Evolutionary conservation across 2,888 invertebrate genomes (phyloP), one percentile per base, ranked within the genome.

Genomic region (Acronicta psi): DNA sequence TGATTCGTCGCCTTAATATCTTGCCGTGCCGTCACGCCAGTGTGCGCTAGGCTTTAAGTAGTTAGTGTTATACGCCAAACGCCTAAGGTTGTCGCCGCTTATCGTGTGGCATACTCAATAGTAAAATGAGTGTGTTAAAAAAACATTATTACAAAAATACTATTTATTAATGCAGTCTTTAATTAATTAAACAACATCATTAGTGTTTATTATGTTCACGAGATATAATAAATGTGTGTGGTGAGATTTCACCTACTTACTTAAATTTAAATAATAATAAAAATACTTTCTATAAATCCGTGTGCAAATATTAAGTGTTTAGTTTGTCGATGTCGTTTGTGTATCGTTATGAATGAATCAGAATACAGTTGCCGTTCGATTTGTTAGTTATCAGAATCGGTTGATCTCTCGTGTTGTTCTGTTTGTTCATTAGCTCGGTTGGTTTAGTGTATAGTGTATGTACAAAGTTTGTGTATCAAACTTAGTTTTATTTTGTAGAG

Each of bases 401-500:
- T 59, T 34, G 50, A 52, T 68, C 59, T 47, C 4, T 47, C 20
- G 51, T 52, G 42, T 49, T 60, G 63, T 69, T 66, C 59, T 64
- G 64, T 70, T n/a, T 68, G 57, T 59, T 66, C 70, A 68, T 69
- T 60, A 67, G 42, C 43, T 59, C 51, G 14, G 53, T 56, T 55
- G 59, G 49, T 70, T 64, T 46, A 31, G 60, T 37, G 40, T 16
- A 25, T 38, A 42, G 52, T 44, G 51, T 42, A 23, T 54, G 47
- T 63, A 55, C 16, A 34, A 34, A 45, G 31, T 18, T 1, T 23
- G 10, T 20, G 9, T 20, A 36, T n/a, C 13, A n/a, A 38, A 40
- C 14, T 46, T 0, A n/a, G n/a, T 16, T 43, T 43, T 42, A 4
- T 43, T 5, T 43, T 5, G 10, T 18, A 25, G 23, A 11, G 23